Evolutionary conservation across 2,797 vertebrate species (phyloP).

Genomic region (Clangula hyemalis): DNA sequence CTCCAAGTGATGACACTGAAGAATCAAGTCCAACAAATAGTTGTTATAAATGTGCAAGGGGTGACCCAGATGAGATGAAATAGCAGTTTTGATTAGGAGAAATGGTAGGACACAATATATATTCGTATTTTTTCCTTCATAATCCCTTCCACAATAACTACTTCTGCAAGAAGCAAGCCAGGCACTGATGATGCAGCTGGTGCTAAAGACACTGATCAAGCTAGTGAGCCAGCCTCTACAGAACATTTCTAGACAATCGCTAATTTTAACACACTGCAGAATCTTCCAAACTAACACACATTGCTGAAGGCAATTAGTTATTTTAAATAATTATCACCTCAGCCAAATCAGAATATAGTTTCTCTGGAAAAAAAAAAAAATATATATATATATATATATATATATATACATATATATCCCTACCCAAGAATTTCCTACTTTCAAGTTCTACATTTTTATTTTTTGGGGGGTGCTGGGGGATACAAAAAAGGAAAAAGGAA

Average conservation of each 20-base stretch:
- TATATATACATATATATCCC: not conserved
- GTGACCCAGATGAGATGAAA: not conserved
- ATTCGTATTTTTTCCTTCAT: not conserved
- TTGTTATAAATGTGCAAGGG: not conserved
- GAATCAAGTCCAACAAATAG: not conserved
- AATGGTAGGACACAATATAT: not conserved
- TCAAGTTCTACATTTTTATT: not conserved
- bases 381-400: too few relatives aligned
- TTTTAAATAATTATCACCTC: not conserved
- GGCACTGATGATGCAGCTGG: not conserved
- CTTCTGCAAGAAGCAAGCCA: not conserved
- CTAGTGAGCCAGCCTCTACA: not conserved
- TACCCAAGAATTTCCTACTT: not conserved
- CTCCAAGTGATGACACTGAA: not conserved
- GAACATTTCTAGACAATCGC: slow-evolving; percentile 10
- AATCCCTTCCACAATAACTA: not conserved
- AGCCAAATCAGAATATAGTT: not conserved
- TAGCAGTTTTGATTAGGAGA: not conserved
- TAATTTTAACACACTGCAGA: not conserved
- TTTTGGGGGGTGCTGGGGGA: not conserved
- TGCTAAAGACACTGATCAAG: not conserved
- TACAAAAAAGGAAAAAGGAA: not conserved
- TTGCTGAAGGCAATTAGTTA: not conserved
- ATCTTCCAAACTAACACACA: not conserved
- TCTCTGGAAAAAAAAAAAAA: not conserved